phyloP scores from a whole-genome alignment of 35 echinoderm and acorn worm species.

The Nesometra sesokonis region DNA sequence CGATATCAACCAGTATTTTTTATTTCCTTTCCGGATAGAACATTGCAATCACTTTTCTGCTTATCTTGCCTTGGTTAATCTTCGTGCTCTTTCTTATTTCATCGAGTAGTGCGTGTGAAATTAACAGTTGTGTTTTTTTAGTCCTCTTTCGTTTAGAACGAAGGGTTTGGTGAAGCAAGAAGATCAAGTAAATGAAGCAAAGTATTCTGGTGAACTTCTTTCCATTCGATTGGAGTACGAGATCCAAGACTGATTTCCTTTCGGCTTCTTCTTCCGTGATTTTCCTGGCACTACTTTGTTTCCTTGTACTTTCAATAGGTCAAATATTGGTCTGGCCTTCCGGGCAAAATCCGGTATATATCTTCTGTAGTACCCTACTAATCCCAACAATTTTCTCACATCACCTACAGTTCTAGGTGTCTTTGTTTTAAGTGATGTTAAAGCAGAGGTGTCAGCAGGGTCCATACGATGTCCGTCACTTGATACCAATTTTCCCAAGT shows the following conservation, averaged over 20 bases:
- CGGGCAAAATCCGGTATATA: constrained; percentile 33
- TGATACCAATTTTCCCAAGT: constrained; percentile 40
- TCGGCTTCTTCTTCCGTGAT: neutral
- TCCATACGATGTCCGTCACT: constrained; percentile 19
- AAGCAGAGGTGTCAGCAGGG: constrained; percentile 37
- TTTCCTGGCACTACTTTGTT: no score
- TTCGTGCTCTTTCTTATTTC: constrained; percentile 10
- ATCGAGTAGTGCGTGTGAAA: constrained; percentile 19
- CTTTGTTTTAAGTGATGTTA: constrained; percentile 15
- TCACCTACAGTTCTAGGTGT: constrained; percentile 27
- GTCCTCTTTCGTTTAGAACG: constrained; percentile 19
- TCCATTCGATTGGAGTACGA: constrained; percentile 14
- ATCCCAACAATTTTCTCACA: constrained; percentile 46
- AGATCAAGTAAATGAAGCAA: neutral
- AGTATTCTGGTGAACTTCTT: neutral
- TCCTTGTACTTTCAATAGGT: no score
- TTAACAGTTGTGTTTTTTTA: no score
- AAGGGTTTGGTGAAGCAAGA: constrained; percentile 16
- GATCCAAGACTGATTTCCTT: constrained; percentile 8
- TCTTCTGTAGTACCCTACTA: constrained; percentile 45
- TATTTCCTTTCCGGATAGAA: no score
- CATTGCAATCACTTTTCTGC: no score
- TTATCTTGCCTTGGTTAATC: neutral
- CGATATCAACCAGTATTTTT: no score
- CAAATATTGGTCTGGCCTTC: constrained; percentile 21